Percentiles rank a stretch among this genome's conserved stretches.
Conservation (phyloP, 2,113 vertebrate genomes). For the Nothobranchius kuhntae region DNA sequence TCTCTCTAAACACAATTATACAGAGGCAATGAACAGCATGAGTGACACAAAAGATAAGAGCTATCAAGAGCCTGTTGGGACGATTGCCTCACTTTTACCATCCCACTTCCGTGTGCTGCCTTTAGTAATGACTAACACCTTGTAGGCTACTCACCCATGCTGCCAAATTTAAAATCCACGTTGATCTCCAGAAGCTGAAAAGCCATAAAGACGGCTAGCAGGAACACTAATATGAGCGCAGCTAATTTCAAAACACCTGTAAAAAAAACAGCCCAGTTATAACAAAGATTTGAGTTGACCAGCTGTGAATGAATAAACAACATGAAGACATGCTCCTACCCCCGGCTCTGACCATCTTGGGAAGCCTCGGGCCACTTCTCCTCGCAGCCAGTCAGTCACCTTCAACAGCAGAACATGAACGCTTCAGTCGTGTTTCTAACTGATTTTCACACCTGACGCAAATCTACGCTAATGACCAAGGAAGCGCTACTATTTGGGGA, state of each 20-base stretch:
- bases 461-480: background rate
- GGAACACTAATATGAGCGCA: conserved; percentile 80
- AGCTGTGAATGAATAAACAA: no score
- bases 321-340: conserved; percentile 5
- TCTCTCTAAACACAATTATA: no score
- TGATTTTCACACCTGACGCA: no score
- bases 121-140: background rate
- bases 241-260: conserved; percentile 87
- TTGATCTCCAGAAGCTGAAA: conserved; percentile 92
- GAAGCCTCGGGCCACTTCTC: background rate
- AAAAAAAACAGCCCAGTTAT: background rate
- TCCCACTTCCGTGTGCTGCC: background rate
- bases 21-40: no score
- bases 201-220: conserved; percentile 88
- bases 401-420: background rate
- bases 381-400: background rate
- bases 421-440: background rate
- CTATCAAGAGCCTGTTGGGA: background rate
- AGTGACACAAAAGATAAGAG: background rate
- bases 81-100: background rate
- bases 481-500: background rate
- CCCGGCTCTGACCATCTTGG: conserved; percentile 28
- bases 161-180: conserved; percentile 84
- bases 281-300: no score
- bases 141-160: conserved; percentile 83